Conservation (phyloP, 23 tunicate species). For the Halocynthia aurantium region DNA sequence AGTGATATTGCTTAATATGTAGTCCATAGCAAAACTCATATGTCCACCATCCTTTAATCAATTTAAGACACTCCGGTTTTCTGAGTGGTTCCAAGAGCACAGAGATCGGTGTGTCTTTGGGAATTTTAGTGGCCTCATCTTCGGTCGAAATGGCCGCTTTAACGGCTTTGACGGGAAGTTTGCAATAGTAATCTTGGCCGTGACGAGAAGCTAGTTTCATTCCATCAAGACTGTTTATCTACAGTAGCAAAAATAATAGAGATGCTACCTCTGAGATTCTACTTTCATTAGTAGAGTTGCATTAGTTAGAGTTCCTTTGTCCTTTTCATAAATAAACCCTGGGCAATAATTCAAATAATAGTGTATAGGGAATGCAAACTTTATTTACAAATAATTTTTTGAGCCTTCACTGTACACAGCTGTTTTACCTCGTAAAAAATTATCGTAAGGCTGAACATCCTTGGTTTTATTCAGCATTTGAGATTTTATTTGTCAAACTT, state of each 20-base stretch:
- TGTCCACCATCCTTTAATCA: conserved; percentile 85
- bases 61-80: conserved; percentile 32
- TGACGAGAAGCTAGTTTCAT: conserved; percentile 54
- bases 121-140: conserved; percentile 38
- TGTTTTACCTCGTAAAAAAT: too few relatives aligned
- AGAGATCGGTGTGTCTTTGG: conserved; percentile 31
- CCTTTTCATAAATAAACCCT: too few relatives aligned
- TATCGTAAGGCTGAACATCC: too few relatives aligned
- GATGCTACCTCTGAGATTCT: not conserved
- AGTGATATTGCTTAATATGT: conserved; percentile 49
- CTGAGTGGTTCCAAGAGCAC: conserved; percentile 42
- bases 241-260: not conserved
- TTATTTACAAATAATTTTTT: too few relatives aligned
- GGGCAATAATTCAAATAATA: too few relatives aligned
- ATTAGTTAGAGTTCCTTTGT: too few relatives aligned
- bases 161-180: conserved; percentile 22
- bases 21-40: conserved; percentile 60
- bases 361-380: too few relatives aligned
- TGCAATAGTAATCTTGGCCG: conserved; percentile 75
- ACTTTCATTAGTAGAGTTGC: too few relatives aligned
- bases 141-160: conserved; percentile 19
- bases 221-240: conserved; percentile 40
- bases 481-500: too few relatives aligned
- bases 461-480: too few relatives aligned
- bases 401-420: too few relatives aligned